Evolutionary conservation across 1,140 invertebrate genomes (phyloP), one percentile per base, ranked within the genome.

Genomic region (Caenorhabditis tropicalis): DNA sequence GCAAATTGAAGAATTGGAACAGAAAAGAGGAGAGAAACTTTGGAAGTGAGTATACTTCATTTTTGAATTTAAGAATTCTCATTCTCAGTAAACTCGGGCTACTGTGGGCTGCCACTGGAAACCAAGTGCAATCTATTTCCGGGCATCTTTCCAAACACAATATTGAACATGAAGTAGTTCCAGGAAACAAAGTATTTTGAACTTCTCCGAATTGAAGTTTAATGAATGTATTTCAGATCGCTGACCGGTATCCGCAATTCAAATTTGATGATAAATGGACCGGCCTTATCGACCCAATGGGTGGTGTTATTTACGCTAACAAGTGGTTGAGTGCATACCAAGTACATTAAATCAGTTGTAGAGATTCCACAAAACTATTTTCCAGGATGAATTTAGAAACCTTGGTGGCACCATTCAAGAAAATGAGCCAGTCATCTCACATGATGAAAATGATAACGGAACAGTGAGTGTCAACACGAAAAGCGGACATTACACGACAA

Each of bases 251-350:
- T 33, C 84, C 84, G 24, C 81, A 82, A 36, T 85, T 85, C 60
- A 48, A 49, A 15, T 85, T 74, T 21, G 49, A 56, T n/a, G 39
- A 85, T 4, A 39, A 82, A 24, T 82, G 60, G 46, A 65, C 80
- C 0, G 84, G 33, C 21, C n/a, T 85, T 0, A 79, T 82, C n/a
- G 84, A 85, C 39, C 84, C 84, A 2, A 85, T 74, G 80, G 84
- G 84, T 19, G 84, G 84, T 10, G 65, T 82, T 1, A 49, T 85
- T 48, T 82, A 85, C 21, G 84, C 84, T n/a, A 81, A 85, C 60
- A 85, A 85, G 29, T 85, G 84, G 84, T 16, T 85, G 0, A 74
- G 21, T 1, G 81, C 84, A 1, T 85, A 82, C 31, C 84, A 85
- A 19, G 84, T 82, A 31, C 15, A 27, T 6, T n/a, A 46, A 5